Conservation (phyloP, 1,140 invertebrate species). For the Drosophila jambulina region DNA sequence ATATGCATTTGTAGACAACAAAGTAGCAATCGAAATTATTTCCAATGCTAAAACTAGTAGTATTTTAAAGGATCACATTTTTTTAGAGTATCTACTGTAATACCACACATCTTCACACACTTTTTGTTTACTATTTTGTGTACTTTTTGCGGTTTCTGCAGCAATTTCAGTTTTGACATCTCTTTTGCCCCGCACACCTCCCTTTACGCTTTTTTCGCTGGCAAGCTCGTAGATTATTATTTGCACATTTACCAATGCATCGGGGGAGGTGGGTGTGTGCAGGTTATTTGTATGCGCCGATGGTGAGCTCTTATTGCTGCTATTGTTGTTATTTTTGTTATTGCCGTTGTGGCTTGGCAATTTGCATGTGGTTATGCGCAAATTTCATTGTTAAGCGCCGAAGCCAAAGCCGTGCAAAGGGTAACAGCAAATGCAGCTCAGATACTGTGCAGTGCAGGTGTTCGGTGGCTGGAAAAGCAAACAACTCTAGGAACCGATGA, state of each 20-base stretch:
- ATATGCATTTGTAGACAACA: neutral
- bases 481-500: constrained; percentile 23
- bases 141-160: constrained; percentile 56
- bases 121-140: constrained; percentile 39
- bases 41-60: neutral
- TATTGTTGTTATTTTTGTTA: constrained; percentile 30
- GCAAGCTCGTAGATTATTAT: constrained; percentile 78
- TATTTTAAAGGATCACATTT: neutral
- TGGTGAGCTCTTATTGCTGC: constrained; percentile 20
- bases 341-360: constrained; percentile 70
- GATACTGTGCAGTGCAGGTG: constrained; percentile 22
- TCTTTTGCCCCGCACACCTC: constrained; percentile 43
- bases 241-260: constrained; percentile 68
- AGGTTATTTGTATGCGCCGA: constrained; percentile 26
- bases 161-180: constrained; percentile 75
- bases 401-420: constrained; percentile 66
- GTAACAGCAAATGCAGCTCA: constrained; percentile 39
- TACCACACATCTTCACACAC: neutral
- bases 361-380: constrained; percentile 83
- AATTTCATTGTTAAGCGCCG: constrained; percentile 82
- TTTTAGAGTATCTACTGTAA: neutral
- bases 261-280: constrained; percentile 5
- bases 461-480: constrained; percentile 41
- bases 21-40: neutral
- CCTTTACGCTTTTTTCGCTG: constrained; percentile 27